Evolutionary conservation across 2,888 invertebrate genomes (phyloP).

Genomic region (Andrena hattorfiana): DNA sequence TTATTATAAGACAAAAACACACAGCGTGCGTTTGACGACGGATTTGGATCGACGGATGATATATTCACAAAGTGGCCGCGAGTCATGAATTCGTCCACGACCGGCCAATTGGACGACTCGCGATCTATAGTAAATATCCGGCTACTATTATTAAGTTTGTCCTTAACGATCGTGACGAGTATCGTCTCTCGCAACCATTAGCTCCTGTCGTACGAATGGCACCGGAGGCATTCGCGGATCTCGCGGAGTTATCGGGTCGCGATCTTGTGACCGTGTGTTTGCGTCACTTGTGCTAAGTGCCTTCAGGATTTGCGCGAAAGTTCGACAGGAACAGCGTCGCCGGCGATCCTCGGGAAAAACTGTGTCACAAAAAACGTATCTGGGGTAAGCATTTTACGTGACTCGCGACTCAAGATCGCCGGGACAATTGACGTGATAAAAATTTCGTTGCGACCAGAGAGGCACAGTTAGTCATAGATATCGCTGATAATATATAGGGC

Average conservation of each 20-base stretch:
- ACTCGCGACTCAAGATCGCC: too few species aligned
- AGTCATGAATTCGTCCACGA: conserved; percentile 52
- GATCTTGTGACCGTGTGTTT: conserved; percentile 40
- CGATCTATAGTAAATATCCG: conserved; percentile 63
- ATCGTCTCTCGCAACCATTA: conserved; percentile 59
- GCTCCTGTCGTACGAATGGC: conserved; percentile 56
- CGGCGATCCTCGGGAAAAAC: conserved; percentile 10
- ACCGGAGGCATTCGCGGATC: conserved; percentile 45
- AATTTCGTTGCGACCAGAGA: not conserved
- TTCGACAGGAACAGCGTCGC: not conserved
- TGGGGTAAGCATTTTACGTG: conserved; percentile 19
- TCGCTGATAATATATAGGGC: not conserved
- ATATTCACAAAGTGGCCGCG: conserved; percentile 57
- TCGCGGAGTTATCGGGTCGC: conserved; percentile 39
- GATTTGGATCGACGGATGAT: conserved; percentile 49
- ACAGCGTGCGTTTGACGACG: not conserved
- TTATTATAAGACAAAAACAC: not conserved
- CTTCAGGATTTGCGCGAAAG: conserved; percentile 22
- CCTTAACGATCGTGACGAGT: conserved; percentile 74
- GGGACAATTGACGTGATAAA: not conserved
- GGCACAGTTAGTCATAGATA: not conserved
- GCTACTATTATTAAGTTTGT: conserved; percentile 80
- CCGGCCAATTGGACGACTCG: conserved; percentile 57
- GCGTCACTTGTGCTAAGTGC: conserved; percentile 40
- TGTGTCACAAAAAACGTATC: not conserved